A percentile compares a stretch with the other conserved stretches of the same genome.
These are phyloP conservation scores for Encarsia formosa DNA, from an alignment of 2,888 invertebrate species.

Conservation along the genomic window DNA sequence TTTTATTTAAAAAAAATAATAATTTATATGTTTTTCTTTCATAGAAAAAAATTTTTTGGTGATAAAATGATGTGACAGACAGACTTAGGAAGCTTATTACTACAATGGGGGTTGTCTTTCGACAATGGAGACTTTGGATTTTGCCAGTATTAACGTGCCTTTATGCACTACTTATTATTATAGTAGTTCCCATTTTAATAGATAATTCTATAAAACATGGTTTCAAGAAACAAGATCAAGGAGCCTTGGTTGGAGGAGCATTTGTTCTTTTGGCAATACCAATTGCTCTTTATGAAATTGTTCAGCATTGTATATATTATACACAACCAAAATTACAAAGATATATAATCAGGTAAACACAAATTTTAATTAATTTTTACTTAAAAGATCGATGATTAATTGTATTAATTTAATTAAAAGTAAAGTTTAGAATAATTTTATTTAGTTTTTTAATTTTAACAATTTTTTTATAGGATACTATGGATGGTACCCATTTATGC, in stretches of 20 bases:
- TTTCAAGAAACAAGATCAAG: conserved; percentile 73
- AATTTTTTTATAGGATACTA: conserved; percentile 74
- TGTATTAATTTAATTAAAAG: background rate
- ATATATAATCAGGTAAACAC: conserved; percentile 78
- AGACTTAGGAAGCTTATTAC: conserved; percentile 1
- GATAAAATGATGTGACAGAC: conserved; percentile 34
- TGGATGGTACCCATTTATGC: conserved; percentile 99
- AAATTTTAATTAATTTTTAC: background rate
- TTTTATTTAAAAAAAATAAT: too few relatives aligned
- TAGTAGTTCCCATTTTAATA: conserved; percentile 80
- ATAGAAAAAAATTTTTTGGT: background rate
- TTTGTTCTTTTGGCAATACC: conserved; percentile 89
- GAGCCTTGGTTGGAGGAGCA: conserved; percentile 80
- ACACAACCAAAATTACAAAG: conserved; percentile 88
- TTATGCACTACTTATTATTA: conserved; percentile 76
- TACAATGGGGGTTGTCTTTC: conserved; percentile 44
- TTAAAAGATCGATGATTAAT: background rate
- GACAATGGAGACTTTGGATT: conserved; percentile 83
- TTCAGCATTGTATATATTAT: conserved; percentile 89
- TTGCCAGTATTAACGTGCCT: conserved; percentile 75
- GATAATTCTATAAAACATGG: conserved; percentile 76
- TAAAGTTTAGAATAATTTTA: background rate
- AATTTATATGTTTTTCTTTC: background rate
- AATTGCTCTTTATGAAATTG: conserved; percentile 91
- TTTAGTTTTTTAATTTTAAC: background rate